Evolutionary conservation across 2,888 invertebrate species (phyloP).

Genomic region (Halictus quadricinctus): DNA sequence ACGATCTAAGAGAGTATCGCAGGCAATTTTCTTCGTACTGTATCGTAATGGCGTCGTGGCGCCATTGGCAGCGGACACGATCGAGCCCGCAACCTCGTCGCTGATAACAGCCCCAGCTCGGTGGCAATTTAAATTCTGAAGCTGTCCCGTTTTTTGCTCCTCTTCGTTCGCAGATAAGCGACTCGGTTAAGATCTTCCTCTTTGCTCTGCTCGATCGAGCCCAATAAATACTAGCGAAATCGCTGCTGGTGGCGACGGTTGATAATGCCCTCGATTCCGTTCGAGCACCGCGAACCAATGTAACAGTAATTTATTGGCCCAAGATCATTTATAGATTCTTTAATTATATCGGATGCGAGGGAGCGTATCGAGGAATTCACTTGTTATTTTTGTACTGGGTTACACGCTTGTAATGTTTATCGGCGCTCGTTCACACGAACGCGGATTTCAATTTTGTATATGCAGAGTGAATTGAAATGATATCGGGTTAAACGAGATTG

Average conservation of each 20-base stretch:
- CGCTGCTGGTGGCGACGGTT: background rate
- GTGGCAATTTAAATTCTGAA: slow-evolving; percentile 50
- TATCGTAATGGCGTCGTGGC: slow-evolving; percentile 47
- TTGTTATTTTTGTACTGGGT: background rate
- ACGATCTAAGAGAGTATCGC: slow-evolving; percentile 25
- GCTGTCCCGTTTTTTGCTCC: slow-evolving; percentile 18
- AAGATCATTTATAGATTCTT: background rate
- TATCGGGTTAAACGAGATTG: background rate
- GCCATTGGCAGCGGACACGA: slow-evolving; percentile 62
- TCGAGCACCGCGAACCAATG: background rate
- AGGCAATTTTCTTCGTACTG: slow-evolving; percentile 36
- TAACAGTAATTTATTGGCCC: background rate
- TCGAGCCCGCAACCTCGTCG: background rate
- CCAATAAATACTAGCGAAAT: slow-evolving; percentile 20
- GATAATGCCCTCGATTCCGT: slow-evolving; percentile 2
- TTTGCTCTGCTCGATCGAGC: background rate
- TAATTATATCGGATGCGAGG: background rate
- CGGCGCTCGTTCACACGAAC: background rate
- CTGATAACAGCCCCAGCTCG: slow-evolving; percentile 36
- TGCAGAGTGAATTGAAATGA: background rate
- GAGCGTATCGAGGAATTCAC: background rate
- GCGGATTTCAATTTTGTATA: background rate
- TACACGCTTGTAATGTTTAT: background rate
- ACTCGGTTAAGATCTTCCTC: slow-evolving; percentile 29
- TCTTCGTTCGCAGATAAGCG: slow-evolving; percentile 26